Evolutionary conservation across 2,113 vertebrate species (phyloP), one percentile per base, ranked within the genome.

Genomic region (Cynocephalus volans): DNA sequence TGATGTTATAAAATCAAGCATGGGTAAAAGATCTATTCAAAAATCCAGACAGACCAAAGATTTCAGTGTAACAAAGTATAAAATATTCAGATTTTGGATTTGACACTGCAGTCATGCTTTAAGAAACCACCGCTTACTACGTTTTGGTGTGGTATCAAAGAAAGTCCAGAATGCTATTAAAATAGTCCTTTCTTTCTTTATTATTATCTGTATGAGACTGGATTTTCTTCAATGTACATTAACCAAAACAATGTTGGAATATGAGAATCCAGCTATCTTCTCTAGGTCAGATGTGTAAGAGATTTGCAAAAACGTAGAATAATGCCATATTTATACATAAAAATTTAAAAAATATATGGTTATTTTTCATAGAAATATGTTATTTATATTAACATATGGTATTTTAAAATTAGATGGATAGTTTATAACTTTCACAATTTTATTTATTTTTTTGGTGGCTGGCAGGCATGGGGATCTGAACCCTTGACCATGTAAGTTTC

Each of bases 301-400:
- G 45, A 76, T 65, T 41, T 54, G 26, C 31, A 67, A n/a, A 84
- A 80, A 56, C 58, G 2, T 69, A 82, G n/a, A 81, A 41, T 41
- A 56, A 48, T n/a, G 21, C 1, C 3, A 45, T 28, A 62, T 80
- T 26, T 36, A 65, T 76, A 41, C 90, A 14, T 67, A 62, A 45
- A 48, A 50, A n/a, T 48, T 18, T 69, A 50, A 90, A 77, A 90
- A 56, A 41, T 41, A 41, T 41, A 41, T 41, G 4, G 41, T 41
- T 41, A 75, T 36, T 69, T 93, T 85, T 72, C 6, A 65, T 45
- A 89, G 76, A 82, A 76, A 62, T 41, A 41, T 90, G 23, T 79
- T 92, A 41, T 80, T 95, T 58, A 28, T 69, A 24, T 91, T 96
- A 90, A 83, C 60, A 52, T 41, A 31, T 87, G 17, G 26, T 88